Conservation (phyloP, 2,797 vertebrate species). For the Molothrus ater region DNA sequence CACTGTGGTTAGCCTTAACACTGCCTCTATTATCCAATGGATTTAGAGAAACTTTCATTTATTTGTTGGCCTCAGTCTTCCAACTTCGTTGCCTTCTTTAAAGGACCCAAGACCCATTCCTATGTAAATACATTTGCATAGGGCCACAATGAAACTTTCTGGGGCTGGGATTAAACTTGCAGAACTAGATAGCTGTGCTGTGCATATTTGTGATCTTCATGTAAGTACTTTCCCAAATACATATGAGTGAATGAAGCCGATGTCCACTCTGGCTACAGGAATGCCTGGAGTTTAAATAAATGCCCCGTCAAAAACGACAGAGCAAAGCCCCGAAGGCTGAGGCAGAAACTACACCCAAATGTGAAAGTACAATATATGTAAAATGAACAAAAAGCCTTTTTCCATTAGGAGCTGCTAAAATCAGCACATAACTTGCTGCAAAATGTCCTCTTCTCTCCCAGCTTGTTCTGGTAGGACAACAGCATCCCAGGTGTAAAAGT, state of each 20-base stretch:
- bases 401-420: not conserved
- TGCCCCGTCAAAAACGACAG: not conserved
- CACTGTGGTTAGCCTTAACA: conserved; percentile 96
- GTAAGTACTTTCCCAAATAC: conserved; percentile 70
- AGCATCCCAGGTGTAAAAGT: not conserved
- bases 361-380: not conserved
- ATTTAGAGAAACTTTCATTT: conserved; percentile 98
- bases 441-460: not conserved
- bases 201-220: conserved; percentile 60
- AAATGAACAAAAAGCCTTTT: not conserved
- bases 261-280: conserved; percentile 24
- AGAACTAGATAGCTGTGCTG: conserved; percentile 69
- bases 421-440: not conserved
- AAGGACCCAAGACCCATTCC: conserved; percentile 84
- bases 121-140: conserved; percentile 92
- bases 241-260: conserved; percentile 55
- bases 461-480: not conserved
- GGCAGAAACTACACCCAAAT: not conserved
- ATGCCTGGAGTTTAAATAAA: conserved; percentile 36
- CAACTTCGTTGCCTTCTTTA: conserved; percentile 86
- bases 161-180: conserved; percentile 80
- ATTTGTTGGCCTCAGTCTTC: conserved; percentile 91
- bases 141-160: conserved; percentile 87
- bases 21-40: conserved; percentile 98
- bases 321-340: not conserved